phyloP scores from a whole-genome alignment of 1,140 invertebrate genomes.

The Drosophila pseudoananassae region DNA sequence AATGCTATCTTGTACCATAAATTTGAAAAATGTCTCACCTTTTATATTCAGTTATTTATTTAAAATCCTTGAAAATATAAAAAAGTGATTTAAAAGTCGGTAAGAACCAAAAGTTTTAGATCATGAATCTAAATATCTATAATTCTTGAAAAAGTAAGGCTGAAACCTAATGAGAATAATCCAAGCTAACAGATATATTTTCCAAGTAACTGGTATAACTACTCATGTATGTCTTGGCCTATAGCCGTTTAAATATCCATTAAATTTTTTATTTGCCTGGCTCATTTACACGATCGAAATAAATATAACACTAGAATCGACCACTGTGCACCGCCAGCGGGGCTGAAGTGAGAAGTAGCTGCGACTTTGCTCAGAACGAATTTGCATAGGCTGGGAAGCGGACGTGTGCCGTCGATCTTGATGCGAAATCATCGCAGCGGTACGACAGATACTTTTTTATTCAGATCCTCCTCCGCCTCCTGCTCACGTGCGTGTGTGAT shows the following conservation, averaged over 20 bases:
- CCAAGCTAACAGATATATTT: no score
- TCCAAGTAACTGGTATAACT: neutral
- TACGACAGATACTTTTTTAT: conserved; percentile 36
- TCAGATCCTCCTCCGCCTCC: conserved; percentile 11
- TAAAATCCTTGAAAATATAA: no score
- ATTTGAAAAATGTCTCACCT: no score
- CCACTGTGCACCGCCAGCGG: conserved; percentile 14
- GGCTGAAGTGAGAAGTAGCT: conserved; percentile 11
- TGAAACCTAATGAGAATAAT: no score
- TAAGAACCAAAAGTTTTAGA: no score
- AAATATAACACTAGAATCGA: neutral
- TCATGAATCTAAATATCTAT: no score
- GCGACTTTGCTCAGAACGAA: conserved; percentile 57
- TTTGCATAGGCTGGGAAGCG: conserved; percentile 65
- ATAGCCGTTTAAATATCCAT: neutral
- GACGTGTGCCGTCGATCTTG: conserved; percentile 55
- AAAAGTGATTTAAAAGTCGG: no score
- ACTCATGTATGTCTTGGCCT: neutral
- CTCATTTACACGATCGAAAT: neutral
- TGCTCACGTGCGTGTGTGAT: conserved; percentile 35
- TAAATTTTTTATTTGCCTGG: neutral
- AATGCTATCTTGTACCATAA: no score
- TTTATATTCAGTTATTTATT: no score
- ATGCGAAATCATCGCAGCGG: conserved; percentile 49
- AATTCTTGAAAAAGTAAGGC: no score